Base-by-base conservation (phyloP, 2,888 invertebrate genomes). In the Xiphydria camelus region DNA sequence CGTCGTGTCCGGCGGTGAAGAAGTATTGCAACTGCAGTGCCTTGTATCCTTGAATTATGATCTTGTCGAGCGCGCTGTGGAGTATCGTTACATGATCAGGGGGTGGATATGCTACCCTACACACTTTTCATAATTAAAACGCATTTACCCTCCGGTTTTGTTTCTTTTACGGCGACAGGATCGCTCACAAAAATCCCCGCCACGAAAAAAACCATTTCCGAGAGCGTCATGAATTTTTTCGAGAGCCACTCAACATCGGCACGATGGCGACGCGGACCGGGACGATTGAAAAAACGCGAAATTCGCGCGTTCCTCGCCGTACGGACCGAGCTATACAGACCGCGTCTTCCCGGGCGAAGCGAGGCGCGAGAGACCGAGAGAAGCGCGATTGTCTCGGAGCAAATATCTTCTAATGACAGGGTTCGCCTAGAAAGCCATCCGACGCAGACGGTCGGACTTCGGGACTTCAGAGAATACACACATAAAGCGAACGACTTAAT, bases 1-100 rank as follows among this genome's bases (percentile, higher is more conserved):
- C 99, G 77, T 99, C 99, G 34, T 88, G 83, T 10, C 99, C 99
- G 41, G 93, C 84, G 1, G 99, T 99, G 79, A 99, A 99, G 83
- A 99, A 99, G 76, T 99, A 99, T 76, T 94, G 91, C 64, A 99
- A 79, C 65, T 96, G 94, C 39, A 99, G 80, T 0, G 96, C 90
- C 75, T 94, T 96, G 81, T 98, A 99, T 12, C 99, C 99, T 70
- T 91, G 92, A 2, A 94, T 84, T 64, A 99, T 95, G 60, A 99
- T 99, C 81, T 98, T 98, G 62, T 95, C 94, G 69, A 99, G 79
- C 5, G 91, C 90, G 76, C 95, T 92, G 77, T n/a, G n/a, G n/a
- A n/a, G n/a, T n/a, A n/a, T n/a, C n/a, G n/a, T n/a, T n/a, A n/a
- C n/a, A n/a, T n/a, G n/a, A n/a, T n/a, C n/a, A n/a, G n/a, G n/a